phyloP scores from a whole-genome alignment of 1,140 invertebrate species.

The Orius laevigatus region DNA sequence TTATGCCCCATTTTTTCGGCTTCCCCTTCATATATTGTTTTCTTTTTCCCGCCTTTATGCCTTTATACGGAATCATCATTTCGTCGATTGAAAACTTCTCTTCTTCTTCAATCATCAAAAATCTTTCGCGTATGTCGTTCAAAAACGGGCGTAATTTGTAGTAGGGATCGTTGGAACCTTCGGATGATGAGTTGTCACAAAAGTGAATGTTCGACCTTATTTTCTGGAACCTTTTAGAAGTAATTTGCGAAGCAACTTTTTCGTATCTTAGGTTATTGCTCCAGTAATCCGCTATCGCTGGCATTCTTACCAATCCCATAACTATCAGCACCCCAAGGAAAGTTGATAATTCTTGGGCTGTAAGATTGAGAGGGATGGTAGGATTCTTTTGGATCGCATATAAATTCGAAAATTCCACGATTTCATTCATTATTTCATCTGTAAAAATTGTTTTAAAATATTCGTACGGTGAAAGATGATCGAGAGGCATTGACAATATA shows the following conservation, averaged over 20 bases:
- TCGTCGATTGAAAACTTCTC: constrained; percentile 26
- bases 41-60: constrained; percentile 25
- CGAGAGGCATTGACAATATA: too few relatives aligned
- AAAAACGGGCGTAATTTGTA: constrained; percentile 24
- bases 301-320: neutral
- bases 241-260: constrained; percentile 23
- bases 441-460: too few relatives aligned
- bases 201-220: constrained; percentile 23
- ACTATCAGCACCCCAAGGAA: neutral
- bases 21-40: neutral
- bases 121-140: constrained; percentile 23
- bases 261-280: neutral
- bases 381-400: too few relatives aligned
- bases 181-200: constrained; percentile 17
- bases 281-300: constrained; percentile 3
- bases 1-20: neutral
- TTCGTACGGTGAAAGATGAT: too few relatives aligned
- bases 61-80: constrained; percentile 31
- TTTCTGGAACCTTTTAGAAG: constrained; percentile 22
- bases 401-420: too few relatives aligned
- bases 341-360: too few relatives aligned
- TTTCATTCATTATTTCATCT: too few relatives aligned
- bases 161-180: constrained; percentile 21
- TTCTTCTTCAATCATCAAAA: constrained; percentile 22
- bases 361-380: too few relatives aligned